phyloP scores from a whole-genome alignment of 2,113 vertebrate species.

The Pseudois nayaur region DNA sequence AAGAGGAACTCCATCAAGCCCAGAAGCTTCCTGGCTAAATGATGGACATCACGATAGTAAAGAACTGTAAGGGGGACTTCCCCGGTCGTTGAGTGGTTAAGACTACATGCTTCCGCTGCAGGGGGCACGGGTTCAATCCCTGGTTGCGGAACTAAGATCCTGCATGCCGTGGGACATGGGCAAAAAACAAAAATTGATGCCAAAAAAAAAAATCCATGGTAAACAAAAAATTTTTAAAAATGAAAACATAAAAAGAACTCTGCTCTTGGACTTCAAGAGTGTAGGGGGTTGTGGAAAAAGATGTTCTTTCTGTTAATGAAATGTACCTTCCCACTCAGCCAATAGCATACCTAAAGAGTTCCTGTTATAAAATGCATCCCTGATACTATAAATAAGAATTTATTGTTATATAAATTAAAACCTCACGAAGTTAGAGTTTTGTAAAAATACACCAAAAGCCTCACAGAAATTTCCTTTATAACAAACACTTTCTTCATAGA shows the following conservation, averaged over 20 bases:
- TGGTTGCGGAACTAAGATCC: background rate
- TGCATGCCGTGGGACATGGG: background rate
- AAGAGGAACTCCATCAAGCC: background rate
- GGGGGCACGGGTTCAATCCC: background rate
- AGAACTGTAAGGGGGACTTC: background rate
- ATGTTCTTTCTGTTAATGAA: background rate
- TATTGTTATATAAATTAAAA: slow-evolving; percentile 3
- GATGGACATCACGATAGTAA: background rate
- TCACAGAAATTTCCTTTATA: background rate
- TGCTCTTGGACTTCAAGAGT: background rate
- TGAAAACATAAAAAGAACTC: background rate
- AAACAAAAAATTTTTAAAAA: background rate
- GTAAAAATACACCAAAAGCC: background rate
- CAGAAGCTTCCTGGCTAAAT: background rate
- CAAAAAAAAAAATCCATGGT: background rate
- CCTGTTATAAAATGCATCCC: background rate
- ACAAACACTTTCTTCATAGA: background rate
- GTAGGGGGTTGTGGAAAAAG: background rate
- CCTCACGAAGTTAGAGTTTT: background rate
- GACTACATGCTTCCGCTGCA: background rate
- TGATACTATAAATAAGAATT: background rate
- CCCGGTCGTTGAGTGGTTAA: background rate
- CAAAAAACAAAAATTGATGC: background rate
- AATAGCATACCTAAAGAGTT: background rate
- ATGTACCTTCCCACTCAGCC: background rate